A percentile compares a stretch with the other conserved stretches of the same genome.
Conservation (phyloP, 92 coral and sea anemone species). For the Metridium senile region DNA sequence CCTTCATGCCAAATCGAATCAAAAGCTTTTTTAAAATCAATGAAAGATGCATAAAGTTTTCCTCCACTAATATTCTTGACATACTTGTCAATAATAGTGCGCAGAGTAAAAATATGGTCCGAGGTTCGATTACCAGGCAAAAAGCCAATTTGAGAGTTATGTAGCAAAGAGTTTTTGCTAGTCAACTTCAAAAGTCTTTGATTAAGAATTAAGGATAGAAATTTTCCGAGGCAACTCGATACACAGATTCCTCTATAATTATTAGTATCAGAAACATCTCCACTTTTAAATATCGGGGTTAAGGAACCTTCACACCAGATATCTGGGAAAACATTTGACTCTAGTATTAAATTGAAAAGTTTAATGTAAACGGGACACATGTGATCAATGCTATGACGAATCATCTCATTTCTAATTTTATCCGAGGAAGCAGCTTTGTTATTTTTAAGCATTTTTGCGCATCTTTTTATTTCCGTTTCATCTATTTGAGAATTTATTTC, state of each 20-base stretch:
- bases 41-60: constrained; percentile 49
- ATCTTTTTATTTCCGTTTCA: constrained; percentile 26
- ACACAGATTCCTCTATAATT: constrained; percentile 61
- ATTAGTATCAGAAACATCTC: constrained; percentile 31
- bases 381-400: constrained; percentile 19
- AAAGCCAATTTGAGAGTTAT: constrained; percentile 48
- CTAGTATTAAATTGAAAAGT: constrained; percentile 43
- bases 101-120: constrained; percentile 48
- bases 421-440: constrained; percentile 46
- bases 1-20: constrained; percentile 65
- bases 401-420: constrained; percentile 47
- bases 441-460: constrained; percentile 27
- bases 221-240: constrained; percentile 55
- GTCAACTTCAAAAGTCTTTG: not conserved
- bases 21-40: constrained; percentile 62
- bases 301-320: constrained; percentile 44
- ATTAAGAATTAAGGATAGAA: constrained; percentile 40
- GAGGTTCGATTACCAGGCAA: constrained; percentile 46
- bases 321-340: constrained; percentile 42
- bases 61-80: constrained; percentile 26
- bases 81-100: constrained; percentile 44
- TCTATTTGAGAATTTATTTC: constrained; percentile 19
- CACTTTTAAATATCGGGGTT: constrained; percentile 57
- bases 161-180: not conserved
- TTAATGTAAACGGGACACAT: constrained; percentile 30